phyloP scores from a whole-genome alignment of 2,888 invertebrate genomes.

The Rhingia campestris region DNA sequence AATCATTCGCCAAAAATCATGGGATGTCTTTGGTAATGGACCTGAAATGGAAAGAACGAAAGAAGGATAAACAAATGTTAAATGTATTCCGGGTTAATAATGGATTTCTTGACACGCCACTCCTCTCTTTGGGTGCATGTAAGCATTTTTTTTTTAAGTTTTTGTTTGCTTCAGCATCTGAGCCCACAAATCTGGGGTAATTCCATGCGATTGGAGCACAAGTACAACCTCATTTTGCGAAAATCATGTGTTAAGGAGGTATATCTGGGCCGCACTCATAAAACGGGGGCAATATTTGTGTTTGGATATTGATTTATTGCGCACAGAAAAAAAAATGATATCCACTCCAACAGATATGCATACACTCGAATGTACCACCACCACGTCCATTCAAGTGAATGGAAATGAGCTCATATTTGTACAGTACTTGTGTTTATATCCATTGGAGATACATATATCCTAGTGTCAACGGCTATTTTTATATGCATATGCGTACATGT shows the following conservation, averaged over 20 bases:
- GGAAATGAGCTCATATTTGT: constrained; percentile 19
- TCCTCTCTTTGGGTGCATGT: too few species aligned
- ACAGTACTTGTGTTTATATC: constrained; percentile 1
- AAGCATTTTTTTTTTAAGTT: not conserved
- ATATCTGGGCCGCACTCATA: constrained; percentile 41
- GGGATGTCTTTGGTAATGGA: constrained; percentile 95
- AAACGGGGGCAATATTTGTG: constrained; percentile 7
- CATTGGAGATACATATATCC: not conserved
- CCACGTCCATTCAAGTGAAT: constrained; percentile 17
- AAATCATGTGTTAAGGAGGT: constrained; percentile 15
- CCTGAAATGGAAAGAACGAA: constrained; percentile 84
- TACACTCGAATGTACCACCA: too few species aligned
- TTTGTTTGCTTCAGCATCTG: not conserved
- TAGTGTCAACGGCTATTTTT: constrained; percentile 12
- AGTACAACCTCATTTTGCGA: constrained; percentile 50
- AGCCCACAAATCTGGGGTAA: constrained; percentile 25
- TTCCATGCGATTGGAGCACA: constrained; percentile 28
- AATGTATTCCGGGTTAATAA: constrained; percentile 33
- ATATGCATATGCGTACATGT: not conserved
- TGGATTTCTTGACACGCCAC: not conserved
- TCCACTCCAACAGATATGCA: not conserved
- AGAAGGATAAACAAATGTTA: constrained; percentile 30
- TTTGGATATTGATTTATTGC: constrained; percentile 59
- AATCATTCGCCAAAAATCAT: constrained; percentile 99
- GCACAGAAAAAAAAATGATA: constrained; percentile 8